phyloP scores from a whole-genome alignment of 2,113 vertebrate species.

The Phyllostomus discolor region DNA sequence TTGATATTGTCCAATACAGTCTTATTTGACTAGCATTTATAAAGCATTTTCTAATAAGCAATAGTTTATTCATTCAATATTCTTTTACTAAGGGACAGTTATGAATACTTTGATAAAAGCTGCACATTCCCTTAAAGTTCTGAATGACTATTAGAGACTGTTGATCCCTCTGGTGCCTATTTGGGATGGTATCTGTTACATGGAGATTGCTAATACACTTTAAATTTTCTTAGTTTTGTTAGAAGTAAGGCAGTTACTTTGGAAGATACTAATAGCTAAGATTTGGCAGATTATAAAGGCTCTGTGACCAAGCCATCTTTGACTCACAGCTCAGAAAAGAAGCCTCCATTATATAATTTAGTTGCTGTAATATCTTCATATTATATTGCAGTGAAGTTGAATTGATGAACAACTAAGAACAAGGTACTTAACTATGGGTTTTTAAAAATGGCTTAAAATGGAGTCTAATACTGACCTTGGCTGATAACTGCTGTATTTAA shows the following conservation, averaged over 20 bases:
- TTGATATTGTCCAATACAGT: neutral
- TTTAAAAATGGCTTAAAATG: neutral
- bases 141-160: neutral
- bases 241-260: neutral
- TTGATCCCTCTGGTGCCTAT: neutral
- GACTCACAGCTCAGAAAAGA: neutral
- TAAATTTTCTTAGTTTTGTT: neutral
- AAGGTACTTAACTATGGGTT: neutral
- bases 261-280: neutral
- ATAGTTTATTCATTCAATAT: neutral
- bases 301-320: neutral
- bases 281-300: neutral
- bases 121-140: neutral
- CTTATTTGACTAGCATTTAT: neutral
- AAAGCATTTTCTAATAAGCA: neutral
- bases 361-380: neutral
- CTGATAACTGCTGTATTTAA: neutral
- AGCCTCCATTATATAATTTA: neutral
- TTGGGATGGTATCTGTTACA: neutral
- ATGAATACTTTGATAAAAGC: neutral
- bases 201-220: neutral
- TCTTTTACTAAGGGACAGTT: neutral
- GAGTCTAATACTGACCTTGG: neutral
- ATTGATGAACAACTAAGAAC: neutral
- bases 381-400: neutral